Conservation (phyloP, 2,113 vertebrate species). For the Rhinichthys klamathensis region DNA sequence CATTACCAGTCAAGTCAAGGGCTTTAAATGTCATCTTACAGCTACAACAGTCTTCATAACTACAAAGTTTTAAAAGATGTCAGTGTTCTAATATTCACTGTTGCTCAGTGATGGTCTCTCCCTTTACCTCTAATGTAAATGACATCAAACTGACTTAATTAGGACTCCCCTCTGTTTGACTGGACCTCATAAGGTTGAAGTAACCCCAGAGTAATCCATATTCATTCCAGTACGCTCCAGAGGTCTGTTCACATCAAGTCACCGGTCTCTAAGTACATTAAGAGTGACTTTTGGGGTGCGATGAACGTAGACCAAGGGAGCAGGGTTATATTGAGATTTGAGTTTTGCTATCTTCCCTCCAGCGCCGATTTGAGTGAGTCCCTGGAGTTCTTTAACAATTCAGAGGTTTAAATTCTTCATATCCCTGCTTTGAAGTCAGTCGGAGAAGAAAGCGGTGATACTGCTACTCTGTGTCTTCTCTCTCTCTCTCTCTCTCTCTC, state of each 20-base stretch:
- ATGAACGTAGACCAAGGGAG: slow-evolving; percentile 52
- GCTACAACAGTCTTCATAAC: slow-evolving; percentile 16
- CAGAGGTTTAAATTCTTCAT: slow-evolving; percentile 76
- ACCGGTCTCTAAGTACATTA: slow-evolving; percentile 54
- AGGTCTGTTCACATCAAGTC: slow-evolving; percentile 16
- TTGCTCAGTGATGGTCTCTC: not conserved
- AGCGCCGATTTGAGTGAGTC: slow-evolving; percentile 73
- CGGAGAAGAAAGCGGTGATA: slow-evolving; percentile 65
- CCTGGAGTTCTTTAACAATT: slow-evolving; percentile 75
- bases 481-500: not conserved
- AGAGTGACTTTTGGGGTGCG: slow-evolving; percentile 53
- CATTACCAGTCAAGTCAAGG: not conserved
- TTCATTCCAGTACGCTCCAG: slow-evolving; percentile 9
- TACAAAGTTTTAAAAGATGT: slow-evolving; percentile 16
- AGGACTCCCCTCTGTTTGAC: slow-evolving; percentile 1
- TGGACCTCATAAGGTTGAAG: slow-evolving; percentile 7
- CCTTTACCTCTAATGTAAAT: slow-evolving; percentile 3
- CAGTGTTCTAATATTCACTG: not conserved
- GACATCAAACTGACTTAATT: slow-evolving; percentile 20
- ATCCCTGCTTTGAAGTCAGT: slow-evolving; percentile 73
- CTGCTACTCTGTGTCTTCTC: slow-evolving; percentile 27
- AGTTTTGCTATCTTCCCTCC: slow-evolving; percentile 67
- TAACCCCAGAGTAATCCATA: slow-evolving; percentile 38
- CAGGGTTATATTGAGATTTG: slow-evolving; percentile 61
- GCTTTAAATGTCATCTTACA: not conserved